Conservation (phyloP, 2,113 vertebrate species). For the Ceyx melanurus region DNA sequence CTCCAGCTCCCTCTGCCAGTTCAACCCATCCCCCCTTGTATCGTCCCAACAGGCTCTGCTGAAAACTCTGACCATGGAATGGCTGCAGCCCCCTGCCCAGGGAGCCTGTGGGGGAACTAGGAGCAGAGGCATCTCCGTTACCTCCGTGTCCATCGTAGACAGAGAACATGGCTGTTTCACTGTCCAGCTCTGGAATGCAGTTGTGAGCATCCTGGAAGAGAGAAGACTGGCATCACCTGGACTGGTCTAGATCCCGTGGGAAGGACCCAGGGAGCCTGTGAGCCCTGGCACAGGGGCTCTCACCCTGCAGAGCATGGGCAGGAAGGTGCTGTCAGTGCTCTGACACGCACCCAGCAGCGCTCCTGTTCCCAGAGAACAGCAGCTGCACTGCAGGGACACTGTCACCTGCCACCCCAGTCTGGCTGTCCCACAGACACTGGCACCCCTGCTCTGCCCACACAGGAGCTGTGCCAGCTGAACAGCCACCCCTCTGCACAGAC, state of each 20-base stretch:
- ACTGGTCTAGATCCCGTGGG: rapidly evolving
- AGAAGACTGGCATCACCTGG: neutral
- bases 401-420: neutral
- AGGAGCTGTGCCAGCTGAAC: neutral
- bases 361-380: neutral
- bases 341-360: neutral
- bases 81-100: neutral
- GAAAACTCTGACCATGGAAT: neutral
- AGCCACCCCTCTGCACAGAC: neutral
- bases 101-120: neutral
- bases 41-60: neutral
- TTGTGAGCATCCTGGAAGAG: conserved; percentile 95
- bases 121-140: conserved; percentile 61
- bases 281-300: neutral
- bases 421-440: neutral
- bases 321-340: neutral
- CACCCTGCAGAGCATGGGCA: neutral
- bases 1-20: neutral
- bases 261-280: neutral
- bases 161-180: conserved; percentile 95
- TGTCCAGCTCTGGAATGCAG: conserved; percentile 93
- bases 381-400: no score
- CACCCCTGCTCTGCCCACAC: neutral
- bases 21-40: neutral
- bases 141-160: conserved; percentile 99